phyloP scores from a whole-genome alignment of 2,888 invertebrate genomes.

The Atethmia centrago region DNA sequence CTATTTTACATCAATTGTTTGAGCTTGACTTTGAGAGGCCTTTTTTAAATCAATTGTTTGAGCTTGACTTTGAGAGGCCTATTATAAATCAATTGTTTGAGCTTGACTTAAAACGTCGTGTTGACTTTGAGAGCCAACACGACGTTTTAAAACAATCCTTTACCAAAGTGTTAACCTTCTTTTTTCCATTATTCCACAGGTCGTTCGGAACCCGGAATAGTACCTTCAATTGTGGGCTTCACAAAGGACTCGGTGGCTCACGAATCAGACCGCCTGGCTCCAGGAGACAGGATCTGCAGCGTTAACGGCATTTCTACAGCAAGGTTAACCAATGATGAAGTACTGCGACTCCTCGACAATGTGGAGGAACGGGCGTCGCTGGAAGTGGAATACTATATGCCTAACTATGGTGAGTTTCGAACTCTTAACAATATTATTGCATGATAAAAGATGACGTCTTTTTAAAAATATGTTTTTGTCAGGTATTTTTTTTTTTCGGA shows the following conservation, averaged over 20 bases:
- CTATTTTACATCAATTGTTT: too few relatives aligned
- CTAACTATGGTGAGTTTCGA: constrained; percentile 93
- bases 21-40: too few relatives aligned
- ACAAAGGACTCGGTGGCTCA: constrained; percentile 93
- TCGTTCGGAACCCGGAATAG: constrained; percentile 92
- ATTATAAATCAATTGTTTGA: too few relatives aligned
- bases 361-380: constrained; percentile 94
- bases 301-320: constrained; percentile 95
- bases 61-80: too few relatives aligned
- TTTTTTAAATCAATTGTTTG: too few relatives aligned
- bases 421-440: too few relatives aligned
- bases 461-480: background rate
- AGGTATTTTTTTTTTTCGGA: background rate
- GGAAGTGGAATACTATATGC: constrained; percentile 96
- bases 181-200: constrained; percentile 85
- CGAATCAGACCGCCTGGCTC: constrained; percentile 94
- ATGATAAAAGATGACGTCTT: background rate
- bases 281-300: constrained; percentile 95
- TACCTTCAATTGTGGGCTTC: constrained; percentile 93
- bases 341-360: constrained; percentile 93
- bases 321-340: constrained; percentile 94
- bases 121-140: too few relatives aligned
- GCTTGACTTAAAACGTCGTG: too few relatives aligned
- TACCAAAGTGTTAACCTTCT: background rate
- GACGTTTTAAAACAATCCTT: too few relatives aligned